These are phyloP conservation scores for Colletes gigas DNA, from an alignment of 1,140 invertebrate genomes.

Conservation along the genomic window DNA sequence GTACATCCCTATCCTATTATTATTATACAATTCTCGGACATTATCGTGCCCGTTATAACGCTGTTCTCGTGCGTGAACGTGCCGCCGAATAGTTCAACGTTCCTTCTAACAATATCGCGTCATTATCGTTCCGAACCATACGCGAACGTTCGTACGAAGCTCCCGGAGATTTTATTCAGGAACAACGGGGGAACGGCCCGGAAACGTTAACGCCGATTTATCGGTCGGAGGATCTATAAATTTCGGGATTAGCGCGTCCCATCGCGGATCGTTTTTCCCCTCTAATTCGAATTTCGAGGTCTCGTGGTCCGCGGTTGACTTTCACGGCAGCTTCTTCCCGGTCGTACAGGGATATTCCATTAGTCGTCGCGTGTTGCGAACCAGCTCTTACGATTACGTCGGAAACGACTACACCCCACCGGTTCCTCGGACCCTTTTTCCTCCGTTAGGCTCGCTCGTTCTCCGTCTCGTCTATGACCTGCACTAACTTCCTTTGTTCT, in stretches of 20 bases:
- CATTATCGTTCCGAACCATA: no score
- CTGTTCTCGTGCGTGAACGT: no score
- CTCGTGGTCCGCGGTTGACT: not conserved
- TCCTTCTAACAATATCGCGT: no score
- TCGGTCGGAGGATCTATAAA: not conserved
- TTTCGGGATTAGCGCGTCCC: not conserved
- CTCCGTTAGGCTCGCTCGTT: not conserved
- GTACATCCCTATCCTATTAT: no score
- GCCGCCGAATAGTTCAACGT: no score
- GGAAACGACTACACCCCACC: slow-evolving; percentile 3
- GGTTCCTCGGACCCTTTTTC: not conserved
- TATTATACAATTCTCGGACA: no score
- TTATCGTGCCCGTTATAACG: no score
- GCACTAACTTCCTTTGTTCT: not conserved
- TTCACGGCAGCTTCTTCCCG: not conserved
- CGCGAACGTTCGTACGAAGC: no score
- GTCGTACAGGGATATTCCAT: slow-evolving; percentile 26
- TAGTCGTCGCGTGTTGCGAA: slow-evolving; percentile 26
- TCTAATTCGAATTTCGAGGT: slow-evolving; percentile 1
- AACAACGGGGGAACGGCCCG: not conserved
- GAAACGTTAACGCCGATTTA: not conserved
- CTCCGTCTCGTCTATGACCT: not conserved
- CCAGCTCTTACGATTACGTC: slow-evolving; percentile 32
- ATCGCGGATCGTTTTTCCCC: not conserved
- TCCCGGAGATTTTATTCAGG: no score